phyloP scores from a whole-genome alignment of 2,797 vertebrate species.

The Hyperoplus immaculatus region DNA sequence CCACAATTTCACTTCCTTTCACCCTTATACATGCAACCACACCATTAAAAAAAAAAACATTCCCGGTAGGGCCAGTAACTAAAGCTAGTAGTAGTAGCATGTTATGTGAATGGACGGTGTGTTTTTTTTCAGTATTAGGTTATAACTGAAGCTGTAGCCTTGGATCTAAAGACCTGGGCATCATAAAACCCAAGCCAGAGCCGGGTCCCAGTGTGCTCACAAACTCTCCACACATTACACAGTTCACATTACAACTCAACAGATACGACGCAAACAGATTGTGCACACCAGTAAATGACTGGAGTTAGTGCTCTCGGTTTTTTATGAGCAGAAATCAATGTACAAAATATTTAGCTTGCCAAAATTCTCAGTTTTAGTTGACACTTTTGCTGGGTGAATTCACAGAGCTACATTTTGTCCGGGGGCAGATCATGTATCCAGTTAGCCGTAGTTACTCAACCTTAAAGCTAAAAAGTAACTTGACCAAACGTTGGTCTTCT shows the following conservation, averaged over 20 bases:
- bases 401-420: too few species aligned
- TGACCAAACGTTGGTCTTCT: too few species aligned
- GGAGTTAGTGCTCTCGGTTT: background rate
- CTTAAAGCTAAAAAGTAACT: too few species aligned
- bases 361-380: too few species aligned
- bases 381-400: too few species aligned
- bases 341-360: too few species aligned
- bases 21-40: background rate
- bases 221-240: background rate
- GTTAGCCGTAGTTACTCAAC: too few species aligned
- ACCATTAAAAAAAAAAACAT: background rate
- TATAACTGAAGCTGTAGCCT: constrained; percentile 36
- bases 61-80: constrained; percentile 22
- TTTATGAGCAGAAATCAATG: constrained; percentile 1
- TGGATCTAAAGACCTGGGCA: constrained; percentile 37
- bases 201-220: constrained; percentile 29
- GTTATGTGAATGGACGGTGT: constrained; percentile 28
- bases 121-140: constrained; percentile 28
- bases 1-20: constrained; percentile 40
- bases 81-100: constrained; percentile 20
- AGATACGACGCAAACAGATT: constrained; percentile 20
- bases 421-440: too few species aligned
- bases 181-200: constrained; percentile 9
- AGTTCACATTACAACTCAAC: too few species aligned
- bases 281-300: constrained; percentile 7